A percentile compares a stretch with the other conserved stretches of the same genome.
phyloP scores from a whole-genome alignment of 2,888 invertebrate species.

The Tipula lateralis region DNA sequence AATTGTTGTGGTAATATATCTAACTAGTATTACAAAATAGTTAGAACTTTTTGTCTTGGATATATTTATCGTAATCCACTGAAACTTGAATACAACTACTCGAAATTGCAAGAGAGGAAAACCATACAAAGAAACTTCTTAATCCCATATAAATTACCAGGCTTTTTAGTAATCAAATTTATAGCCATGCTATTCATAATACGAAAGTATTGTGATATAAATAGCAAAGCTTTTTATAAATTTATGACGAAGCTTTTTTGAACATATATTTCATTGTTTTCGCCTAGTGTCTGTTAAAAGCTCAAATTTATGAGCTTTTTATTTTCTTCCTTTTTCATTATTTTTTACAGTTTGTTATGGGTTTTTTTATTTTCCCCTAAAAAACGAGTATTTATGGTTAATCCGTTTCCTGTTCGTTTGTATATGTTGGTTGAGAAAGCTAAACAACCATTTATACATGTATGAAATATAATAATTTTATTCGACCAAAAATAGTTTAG shows the following conservation, averaged over 20 bases:
- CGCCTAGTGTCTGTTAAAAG: not conserved
- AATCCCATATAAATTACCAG: not conserved
- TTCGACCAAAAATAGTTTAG: not conserved
- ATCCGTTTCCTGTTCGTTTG: not conserved
- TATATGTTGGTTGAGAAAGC: not conserved
- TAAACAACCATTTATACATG: not conserved
- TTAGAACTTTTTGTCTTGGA: too few species aligned
- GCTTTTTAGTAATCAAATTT: not conserved
- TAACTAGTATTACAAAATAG: too few species aligned
- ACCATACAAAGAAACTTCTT: not conserved
- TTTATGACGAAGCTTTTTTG: not conserved
- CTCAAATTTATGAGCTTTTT: slow-evolving; percentile 1
- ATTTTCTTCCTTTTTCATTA: not conserved
- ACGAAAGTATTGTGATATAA: not conserved
- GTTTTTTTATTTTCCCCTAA: not conserved
- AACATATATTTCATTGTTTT: not conserved
- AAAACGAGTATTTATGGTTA: slow-evolving; percentile 9
- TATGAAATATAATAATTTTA: slow-evolving; percentile 1
- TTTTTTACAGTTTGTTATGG: not conserved
- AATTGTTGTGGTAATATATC: too few species aligned
- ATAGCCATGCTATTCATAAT: not conserved
- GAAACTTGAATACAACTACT: too few species aligned
- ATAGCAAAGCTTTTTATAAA: not conserved
- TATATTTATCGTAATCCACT: too few species aligned
- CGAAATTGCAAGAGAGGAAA: too few species aligned